Evolutionary conservation across 1,140 invertebrate species (phyloP), one percentile per base, ranked within the genome.

Genomic region (Drosophila bifasciata): DNA sequence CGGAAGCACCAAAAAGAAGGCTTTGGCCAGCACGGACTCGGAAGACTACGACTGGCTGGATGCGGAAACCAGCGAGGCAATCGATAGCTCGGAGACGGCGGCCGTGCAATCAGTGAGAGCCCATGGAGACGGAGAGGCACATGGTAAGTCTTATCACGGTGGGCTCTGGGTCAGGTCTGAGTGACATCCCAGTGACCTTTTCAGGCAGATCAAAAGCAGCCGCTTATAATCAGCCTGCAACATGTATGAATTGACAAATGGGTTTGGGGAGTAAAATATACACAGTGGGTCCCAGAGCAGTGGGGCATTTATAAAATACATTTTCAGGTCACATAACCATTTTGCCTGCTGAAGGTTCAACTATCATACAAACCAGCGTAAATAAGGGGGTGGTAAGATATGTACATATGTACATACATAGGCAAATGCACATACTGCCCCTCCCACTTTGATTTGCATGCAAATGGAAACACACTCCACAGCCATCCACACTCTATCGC

Each of bases 1-100:
- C 8, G 39, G 16, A 32, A 28, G 23, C 13, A 48, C 32, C 36
- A 70, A 52, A 23, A 63, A 40, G 11, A 62, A 52, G n/a, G 49
- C 59, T 5, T 40, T 62, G 0, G 41, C 36, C 1, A 36, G 50
- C 15, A 32, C 53, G 7, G 61, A 83, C 1, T 64, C 75, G 7
- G 76, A 79, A 21, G 79, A 83, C 28, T 79, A 84, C 39, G 79
- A 76, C 9, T 74, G 61, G 56, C 60, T 81, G 44, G 79, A 86
- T 69, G 68, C 48, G 43, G 77, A 77, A 40, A 58, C 41, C 9
- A 85, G 83, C 36, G 77, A 69, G 16, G 46, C 41, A 4, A 25
- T 40, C 16, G 81, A 70, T 6, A 57, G 59, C 25, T 51, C 58
- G 8, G 49, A 69, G 36, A 11, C 44, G 3, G 8, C 43, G 6